Evolutionary conservation across 92 coral and sea anemone genomes (phyloP), one percentile per base, ranked within the genome.

Genomic region (Diadumene lineata): DNA sequence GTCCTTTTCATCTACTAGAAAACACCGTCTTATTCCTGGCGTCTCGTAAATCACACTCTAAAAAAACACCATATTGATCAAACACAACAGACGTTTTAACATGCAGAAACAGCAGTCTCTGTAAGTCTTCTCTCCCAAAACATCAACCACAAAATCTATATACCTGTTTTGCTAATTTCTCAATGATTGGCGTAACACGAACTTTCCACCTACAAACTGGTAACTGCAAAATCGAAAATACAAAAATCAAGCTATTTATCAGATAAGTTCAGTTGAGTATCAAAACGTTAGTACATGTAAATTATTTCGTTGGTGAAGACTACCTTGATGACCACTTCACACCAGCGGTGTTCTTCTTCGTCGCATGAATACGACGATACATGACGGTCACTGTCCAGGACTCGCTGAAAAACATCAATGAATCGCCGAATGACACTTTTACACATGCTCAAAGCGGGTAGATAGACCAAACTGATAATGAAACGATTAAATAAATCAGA

Each of bases 21-120:
- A 94, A 31, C 97, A 94, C 17, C 98, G 89, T 60, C 74, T 88
- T 48, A 94, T 91, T 18, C 93, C 91, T 34, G 97, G 91, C 16
- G 90, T 91, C 77, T 91, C 97, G 75, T 86, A 88, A 26, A 94
- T 89, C 72, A 94, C 87, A 80, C 92, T 81, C 98, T 94, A 64
- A 6, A 43, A 28, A 65, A 7, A 55, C 60, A n/a, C 0, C 21
- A 50, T 53, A 26, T 21, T 56, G 24, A 31, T 31, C 11, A 31
- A 43, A 69, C 25, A 46, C 46, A 38, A n/a, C n/a, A n/a, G n/a
- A n/a, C n/a, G n/a, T n/a, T n/a, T n/a, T n/a, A n/a, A n/a, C n/a
- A n/a, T n/a, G n/a, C n/a, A n/a, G n/a, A n/a, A n/a, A n/a, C n/a
- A n/a, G n/a, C n/a, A n/a, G n/a, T n/a, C n/a, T n/a, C n/a, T n/a